Base-by-base conservation (phyloP, 2,888 invertebrate genomes). In the Sesia bembeciformis region DNA sequence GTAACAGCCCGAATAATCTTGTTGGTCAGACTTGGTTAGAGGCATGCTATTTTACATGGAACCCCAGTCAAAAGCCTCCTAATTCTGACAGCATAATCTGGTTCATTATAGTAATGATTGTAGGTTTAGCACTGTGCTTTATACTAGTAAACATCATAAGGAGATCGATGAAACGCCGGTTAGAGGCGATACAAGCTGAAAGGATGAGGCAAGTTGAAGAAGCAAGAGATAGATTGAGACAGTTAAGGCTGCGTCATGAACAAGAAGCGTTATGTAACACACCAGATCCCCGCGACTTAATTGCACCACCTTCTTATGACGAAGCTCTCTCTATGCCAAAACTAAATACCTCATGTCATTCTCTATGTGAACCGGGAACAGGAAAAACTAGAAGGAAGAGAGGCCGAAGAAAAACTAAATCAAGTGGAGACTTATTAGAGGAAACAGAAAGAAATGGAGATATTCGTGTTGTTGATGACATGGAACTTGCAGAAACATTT, bases 261-360 rank as follows among this genome's bases (percentile, higher is more conserved):
- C 90, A 91, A 61, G 91, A 91, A 62, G 89, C 89, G 8, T 78
- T 90, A 7, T 84, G 90, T 53, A 93, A 92, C 68, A 92, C 93
- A 39, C 92, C 93, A 4, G 93, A 94, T 74, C 92, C 92, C 0
- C 90, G 94, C 62, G 94, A 94, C 78, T 73, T 92, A 53, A 88
- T 93, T 40, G 91, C 92, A 56, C 93, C 95, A 43, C 95, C 95
- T 0, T 93, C 93, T 3, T 95, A 95, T 67, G 93, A 93, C 65
- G 95, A 95, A 81, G 95, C 95, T 41, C 86, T 95, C 55, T 90
- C 92, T 38, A 93, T 95, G 92, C 94, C 94, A 2, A 92, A 93
- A 69, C 67, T 94, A 46, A 92, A 92, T 63, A 76, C 90, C 3
- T 93, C 93, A 0, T 90, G 90, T 65, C 91, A 91, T 63, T 92